Conservation (phyloP, 2,113 vertebrate genomes). For the Kobus ellipsiprymnus region DNA sequence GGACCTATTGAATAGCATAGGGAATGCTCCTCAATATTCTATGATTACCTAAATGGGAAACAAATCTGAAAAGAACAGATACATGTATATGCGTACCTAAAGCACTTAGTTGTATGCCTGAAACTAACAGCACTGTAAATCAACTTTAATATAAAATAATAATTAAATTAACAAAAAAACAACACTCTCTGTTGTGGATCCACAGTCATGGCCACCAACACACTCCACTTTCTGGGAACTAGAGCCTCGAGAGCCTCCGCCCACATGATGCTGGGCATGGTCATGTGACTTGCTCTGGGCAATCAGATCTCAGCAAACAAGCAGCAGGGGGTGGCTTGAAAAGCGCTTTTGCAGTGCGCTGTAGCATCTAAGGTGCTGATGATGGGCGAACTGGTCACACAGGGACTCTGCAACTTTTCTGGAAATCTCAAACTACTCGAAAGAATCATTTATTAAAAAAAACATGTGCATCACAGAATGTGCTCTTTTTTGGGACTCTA, state of each 20-base stretch:
- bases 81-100: neutral
- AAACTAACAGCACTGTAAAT: neutral
- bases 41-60: neutral
- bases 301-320: neutral
- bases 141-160: neutral
- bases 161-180: neutral
- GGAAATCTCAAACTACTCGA: neutral
- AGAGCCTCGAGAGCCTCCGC: fast-evolving
- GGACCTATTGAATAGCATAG: neutral
- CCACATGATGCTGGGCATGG: neutral
- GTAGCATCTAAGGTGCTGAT: no score
- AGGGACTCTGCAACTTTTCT: neutral
- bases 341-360: fast-evolving
- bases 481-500: neutral
- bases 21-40: neutral
- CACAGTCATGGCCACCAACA: fast-evolving
- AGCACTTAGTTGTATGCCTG: neutral
- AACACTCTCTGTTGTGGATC: fast-evolving
- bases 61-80: neutral
- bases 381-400: fast-evolving
- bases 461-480: neutral
- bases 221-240: fast-evolving
- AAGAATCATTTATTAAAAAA: neutral
- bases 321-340: neutral
- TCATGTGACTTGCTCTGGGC: neutral